Percentiles rank a stretch among this genome's conserved stretches.
Conservation (phyloP, 2,888 invertebrate genomes). For the Calliopum simillimum region DNA sequence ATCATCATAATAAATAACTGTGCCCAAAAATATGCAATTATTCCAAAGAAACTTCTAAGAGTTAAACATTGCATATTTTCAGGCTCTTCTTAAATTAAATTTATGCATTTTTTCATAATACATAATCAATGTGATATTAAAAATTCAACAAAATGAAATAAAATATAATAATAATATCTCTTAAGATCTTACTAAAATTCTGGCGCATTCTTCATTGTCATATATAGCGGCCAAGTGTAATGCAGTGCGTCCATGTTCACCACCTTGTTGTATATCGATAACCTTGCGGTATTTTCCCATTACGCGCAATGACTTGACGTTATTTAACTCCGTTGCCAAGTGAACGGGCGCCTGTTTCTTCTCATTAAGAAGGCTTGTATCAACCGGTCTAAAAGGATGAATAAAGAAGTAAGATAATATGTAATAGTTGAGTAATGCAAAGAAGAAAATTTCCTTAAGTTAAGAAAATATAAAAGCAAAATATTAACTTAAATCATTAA, state of each 20-base stretch:
- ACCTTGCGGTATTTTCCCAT: slow-evolving; percentile 77
- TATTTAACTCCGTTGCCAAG: slow-evolving; percentile 82
- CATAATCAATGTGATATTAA: too few relatives aligned
- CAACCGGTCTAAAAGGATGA: slow-evolving; percentile 71
- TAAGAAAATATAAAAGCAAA: slow-evolving; percentile 3
- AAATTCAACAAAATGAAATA: too few relatives aligned
- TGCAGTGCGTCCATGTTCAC: slow-evolving; percentile 81
- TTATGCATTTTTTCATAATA: too few relatives aligned
- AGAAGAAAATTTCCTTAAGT: background rate
- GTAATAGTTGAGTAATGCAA: background rate
- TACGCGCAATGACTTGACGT: slow-evolving; percentile 75
- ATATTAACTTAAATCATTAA: background rate
- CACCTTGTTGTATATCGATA: slow-evolving; percentile 81
- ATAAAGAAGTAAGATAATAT: slow-evolving; percentile 4
- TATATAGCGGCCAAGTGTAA: slow-evolving; percentile 87
- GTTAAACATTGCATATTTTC: too few relatives aligned
- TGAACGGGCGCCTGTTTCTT: slow-evolving; percentile 85
- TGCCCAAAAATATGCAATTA: too few relatives aligned
- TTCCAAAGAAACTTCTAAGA: too few relatives aligned
- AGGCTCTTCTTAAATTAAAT: too few relatives aligned
- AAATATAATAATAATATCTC: background rate
- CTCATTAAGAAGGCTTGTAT: slow-evolving; percentile 78
- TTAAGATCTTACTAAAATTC: slow-evolving; percentile 77
- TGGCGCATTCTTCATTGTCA: slow-evolving; percentile 85
- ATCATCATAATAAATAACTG: too few relatives aligned